phyloP scores from a whole-genome alignment of 1,140 invertebrate species.

The Drosophila sucinea region DNA sequence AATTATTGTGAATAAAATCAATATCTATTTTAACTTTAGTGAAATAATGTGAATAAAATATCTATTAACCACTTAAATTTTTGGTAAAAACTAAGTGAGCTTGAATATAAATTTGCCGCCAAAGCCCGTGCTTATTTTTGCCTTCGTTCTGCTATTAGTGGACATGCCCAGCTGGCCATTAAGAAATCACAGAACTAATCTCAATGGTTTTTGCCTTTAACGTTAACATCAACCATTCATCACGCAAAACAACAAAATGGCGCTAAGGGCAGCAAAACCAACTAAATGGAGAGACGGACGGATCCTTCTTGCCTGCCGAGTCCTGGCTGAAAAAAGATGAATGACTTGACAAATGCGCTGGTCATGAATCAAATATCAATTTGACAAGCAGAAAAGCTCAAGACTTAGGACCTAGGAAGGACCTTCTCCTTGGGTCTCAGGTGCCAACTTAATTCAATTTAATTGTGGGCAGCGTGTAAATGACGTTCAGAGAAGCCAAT shows the following conservation, averaged over 20 bases:
- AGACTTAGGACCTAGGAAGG: conserved; percentile 29
- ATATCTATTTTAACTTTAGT: too few species aligned
- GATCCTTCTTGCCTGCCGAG: conserved; percentile 23
- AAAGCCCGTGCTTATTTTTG: background rate
- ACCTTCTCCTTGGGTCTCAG: conserved; percentile 41
- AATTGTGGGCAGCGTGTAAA: conserved; percentile 74
- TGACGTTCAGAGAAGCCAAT: conserved; percentile 51
- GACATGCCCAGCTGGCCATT: conserved; percentile 15
- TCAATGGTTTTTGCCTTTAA: conserved; percentile 20
- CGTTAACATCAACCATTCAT: conserved; percentile 20
- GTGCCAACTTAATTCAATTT: conserved; percentile 77
- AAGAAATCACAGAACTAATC: conserved; percentile 52
- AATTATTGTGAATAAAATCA: too few species aligned
- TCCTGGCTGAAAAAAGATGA: conserved; percentile 69
- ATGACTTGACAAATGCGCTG: conserved; percentile 81
- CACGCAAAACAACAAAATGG: conserved; percentile 16
- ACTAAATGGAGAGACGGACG: conserved; percentile 22
- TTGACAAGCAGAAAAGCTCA: conserved; percentile 75
- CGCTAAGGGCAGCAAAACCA: conserved; percentile 36
- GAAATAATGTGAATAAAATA: too few species aligned
- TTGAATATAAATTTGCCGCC: too few species aligned
- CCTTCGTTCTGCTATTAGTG: background rate
- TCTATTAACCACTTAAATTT: too few species aligned
- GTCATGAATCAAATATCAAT: conserved; percentile 83
- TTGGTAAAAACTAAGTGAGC: too few species aligned